These are phyloP conservation scores for Lucinisca nassula DNA, from an alignment of 2,888 invertebrate species.

Conservation along the genomic window DNA sequence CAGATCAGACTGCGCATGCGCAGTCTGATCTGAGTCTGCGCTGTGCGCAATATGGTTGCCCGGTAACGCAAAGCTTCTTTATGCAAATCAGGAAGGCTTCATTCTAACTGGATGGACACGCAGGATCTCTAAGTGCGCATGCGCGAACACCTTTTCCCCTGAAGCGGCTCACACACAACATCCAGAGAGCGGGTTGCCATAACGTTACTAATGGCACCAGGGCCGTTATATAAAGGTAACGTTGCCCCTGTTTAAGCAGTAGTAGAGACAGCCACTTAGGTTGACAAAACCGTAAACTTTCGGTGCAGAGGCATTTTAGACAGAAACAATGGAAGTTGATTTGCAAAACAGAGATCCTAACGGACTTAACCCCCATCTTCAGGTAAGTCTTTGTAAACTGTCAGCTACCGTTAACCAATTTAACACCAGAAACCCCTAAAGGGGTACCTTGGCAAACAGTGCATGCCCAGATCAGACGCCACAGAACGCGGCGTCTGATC, in stretches of 20 bases:
- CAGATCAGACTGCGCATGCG: neutral
- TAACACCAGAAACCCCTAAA: too few species aligned
- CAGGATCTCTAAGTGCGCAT: too few species aligned
- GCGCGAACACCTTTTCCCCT: neutral
- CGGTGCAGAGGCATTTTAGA: neutral
- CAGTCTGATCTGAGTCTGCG: neutral
- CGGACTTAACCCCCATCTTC: conserved; percentile 91
- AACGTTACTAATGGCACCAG: neutral
- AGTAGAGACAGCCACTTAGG: neutral
- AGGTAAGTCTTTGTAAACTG: too few species aligned
- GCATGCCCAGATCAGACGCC: too few species aligned
- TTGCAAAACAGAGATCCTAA: conserved; percentile 93
- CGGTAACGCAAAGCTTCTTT: too few species aligned
- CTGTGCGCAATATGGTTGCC: neutral
- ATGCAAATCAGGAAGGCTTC: too few species aligned
- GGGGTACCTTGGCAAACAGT: too few species aligned
- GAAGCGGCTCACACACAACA: neutral
- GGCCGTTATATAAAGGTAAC: neutral
- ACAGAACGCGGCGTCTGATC: too few species aligned
- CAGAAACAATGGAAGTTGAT: conserved; percentile 82
- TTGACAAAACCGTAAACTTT: neutral
- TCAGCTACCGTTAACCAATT: too few species aligned
- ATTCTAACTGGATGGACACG: too few species aligned
- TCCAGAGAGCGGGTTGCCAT: neutral
- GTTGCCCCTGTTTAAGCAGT: neutral